Base-by-base conservation (phyloP, 2,888 invertebrate genomes). In the Incurvaria masculella region DNA sequence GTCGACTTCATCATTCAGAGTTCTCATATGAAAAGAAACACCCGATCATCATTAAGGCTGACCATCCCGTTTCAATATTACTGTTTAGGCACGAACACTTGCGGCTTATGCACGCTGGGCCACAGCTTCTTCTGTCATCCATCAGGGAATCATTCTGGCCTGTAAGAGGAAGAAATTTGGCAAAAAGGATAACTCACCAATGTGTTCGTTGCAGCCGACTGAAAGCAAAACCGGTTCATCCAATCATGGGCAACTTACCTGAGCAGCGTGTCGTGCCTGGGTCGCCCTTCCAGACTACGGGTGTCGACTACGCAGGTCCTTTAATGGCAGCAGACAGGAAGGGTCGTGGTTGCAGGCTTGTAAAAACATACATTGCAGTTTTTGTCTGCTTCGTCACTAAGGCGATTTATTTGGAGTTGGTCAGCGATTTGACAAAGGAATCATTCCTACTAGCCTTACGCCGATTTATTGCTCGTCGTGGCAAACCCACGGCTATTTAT, bases 361-460 rank as follows among this genome's bases (percentile, higher is more conserved):
- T 23, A 6, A 23, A 23, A 23, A 23, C 23, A 23, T 23, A 10
- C n/a, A n/a, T n/a, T n/a, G n/a, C n/a, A n/a, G n/a, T n/a, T n/a
- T n/a, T n/a, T n/a, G n/a, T n/a, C n/a, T 23, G 23, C 10, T 23
- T 23, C 23, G 10, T 10, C 23, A 23, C 23, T 23, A 52, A 23
- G 51, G 51, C 52, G 1, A 38, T 53, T 2, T 52, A 53, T 40
- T 38, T 52, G 17, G 53, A 53, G 21, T 17, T 50, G 11, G 49
- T 40, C 11, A 17, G 39, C 18, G 49, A 45, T 6, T 40, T 51
- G 11, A 43, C 51, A 23, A 39, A 42, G 2, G 49, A 51, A 40
- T 47, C 40, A 19, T 53, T 53, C 26, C 44, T 53, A 18, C 14
- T 39, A n/a, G 41, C 49, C 11, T 21, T 46, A 2, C 11, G 19